Conservation (phyloP, 2,797 vertebrate species). For the Cynopterus sphinx region DNA sequence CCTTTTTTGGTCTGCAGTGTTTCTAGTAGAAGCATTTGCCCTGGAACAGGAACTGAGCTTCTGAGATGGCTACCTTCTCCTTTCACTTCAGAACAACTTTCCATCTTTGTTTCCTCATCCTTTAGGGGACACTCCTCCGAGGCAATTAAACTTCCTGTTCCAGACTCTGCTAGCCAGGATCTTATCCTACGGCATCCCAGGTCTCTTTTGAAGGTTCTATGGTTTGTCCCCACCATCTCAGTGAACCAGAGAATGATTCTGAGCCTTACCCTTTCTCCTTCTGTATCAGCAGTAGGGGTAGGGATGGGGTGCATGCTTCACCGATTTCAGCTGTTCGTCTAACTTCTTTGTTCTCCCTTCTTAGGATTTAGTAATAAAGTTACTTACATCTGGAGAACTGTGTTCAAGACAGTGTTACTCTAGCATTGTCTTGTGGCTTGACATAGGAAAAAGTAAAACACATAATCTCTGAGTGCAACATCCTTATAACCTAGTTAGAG, state of each 20-base stretch:
- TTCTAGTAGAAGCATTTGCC: not conserved
- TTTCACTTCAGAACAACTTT: not conserved
- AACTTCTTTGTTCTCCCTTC: not conserved
- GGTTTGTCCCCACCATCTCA: not conserved
- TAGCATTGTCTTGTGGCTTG: not conserved
- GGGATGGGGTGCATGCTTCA: not conserved
- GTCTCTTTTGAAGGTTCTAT: not conserved
- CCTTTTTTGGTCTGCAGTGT: not conserved
- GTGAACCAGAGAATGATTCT: not conserved
- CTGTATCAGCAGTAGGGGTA: not conserved
- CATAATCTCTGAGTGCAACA: not conserved
- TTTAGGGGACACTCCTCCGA: not conserved
- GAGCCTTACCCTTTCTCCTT: not conserved
- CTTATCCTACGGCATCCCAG: not conserved
- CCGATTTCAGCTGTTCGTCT: not conserved
- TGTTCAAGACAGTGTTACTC: not conserved
- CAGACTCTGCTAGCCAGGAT: not conserved
- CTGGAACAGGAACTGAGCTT: not conserved
- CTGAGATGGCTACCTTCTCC: not conserved
- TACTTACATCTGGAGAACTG: not conserved
- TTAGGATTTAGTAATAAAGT: not conserved
- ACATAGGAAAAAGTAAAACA: conserved; percentile 13
- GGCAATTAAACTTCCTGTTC: not conserved
- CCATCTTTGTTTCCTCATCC: not conserved
- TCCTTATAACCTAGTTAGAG: not conserved